phyloP scores from a whole-genome alignment of 53 echinoderm and acorn worm species.

The Echinometra lucunter region DNA sequence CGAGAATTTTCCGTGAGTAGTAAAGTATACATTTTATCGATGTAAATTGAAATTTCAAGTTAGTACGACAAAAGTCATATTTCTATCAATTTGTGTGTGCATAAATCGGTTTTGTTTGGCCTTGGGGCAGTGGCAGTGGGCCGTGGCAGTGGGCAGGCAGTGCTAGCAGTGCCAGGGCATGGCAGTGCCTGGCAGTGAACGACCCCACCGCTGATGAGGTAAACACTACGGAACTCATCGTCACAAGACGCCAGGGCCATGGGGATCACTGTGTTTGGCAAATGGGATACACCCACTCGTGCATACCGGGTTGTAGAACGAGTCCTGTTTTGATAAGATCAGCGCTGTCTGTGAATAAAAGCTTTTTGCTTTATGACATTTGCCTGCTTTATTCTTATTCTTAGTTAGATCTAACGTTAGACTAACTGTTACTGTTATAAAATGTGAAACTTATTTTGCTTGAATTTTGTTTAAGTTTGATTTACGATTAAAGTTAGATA shows the following conservation, averaged over 20 bases:
- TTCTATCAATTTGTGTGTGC: not conserved
- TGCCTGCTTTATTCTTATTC: too few relatives aligned
- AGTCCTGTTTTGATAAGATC: too few relatives aligned
- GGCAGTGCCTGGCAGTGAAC: not conserved
- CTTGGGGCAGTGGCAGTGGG: not conserved
- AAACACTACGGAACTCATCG: constrained; percentile 7
- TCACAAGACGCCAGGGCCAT: constrained; percentile 27
- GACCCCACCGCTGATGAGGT: not conserved
- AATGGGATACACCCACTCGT: constrained; percentile 52
- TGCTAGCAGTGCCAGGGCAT: not conserved
- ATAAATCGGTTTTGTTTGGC: not conserved
- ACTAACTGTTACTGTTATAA: too few relatives aligned
- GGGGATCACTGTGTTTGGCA: not conserved
- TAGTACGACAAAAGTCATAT: not conserved
- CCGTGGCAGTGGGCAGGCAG: not conserved
- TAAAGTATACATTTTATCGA: not conserved
- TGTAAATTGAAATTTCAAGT: not conserved
- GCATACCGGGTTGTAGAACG: not conserved
- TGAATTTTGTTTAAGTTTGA: too few relatives aligned
- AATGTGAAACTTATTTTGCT: too few relatives aligned
- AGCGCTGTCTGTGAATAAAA: too few relatives aligned
- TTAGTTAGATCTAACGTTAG: too few relatives aligned
- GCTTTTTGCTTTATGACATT: too few relatives aligned
- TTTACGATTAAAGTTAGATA: too few relatives aligned
- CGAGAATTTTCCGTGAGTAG: constrained; percentile 24